Evolutionary conservation across 1,140 invertebrate species (phyloP).

Genomic region (Marisa cornuarietis): DNA sequence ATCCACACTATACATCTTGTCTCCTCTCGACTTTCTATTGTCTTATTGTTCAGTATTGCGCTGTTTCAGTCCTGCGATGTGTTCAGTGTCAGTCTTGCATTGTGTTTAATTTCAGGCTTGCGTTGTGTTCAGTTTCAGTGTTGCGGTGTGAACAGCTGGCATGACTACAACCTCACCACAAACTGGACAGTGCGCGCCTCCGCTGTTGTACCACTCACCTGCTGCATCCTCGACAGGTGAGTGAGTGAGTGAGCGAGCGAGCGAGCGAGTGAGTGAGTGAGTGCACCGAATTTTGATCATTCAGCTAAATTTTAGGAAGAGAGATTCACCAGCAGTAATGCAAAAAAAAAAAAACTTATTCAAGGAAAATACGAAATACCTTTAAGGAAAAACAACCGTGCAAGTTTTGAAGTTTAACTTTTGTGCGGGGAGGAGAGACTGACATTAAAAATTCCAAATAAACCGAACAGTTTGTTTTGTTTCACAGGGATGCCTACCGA

Average conservation of each 20-base stretch:
- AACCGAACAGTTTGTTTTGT: too few species aligned
- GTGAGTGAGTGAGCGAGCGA: neutral
- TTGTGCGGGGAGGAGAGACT: too few species aligned
- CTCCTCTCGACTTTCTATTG: too few species aligned
- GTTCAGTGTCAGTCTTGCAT: neutral
- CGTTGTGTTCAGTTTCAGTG: slow-evolving; percentile 6
- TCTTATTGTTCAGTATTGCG: neutral
- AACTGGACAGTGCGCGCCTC: slow-evolving; percentile 18
- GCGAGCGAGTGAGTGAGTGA: neutral
- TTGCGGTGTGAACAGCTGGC: slow-evolving; percentile 2
- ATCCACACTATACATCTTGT: too few species aligned
- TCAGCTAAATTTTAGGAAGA: neutral
- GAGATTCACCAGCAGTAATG: too few species aligned
- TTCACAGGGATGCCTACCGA: slow-evolving; percentile 1
- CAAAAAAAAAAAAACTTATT: neutral
- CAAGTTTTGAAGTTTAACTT: neutral
- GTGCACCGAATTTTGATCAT: neutral
- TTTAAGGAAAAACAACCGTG: neutral
- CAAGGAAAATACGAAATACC: neutral
- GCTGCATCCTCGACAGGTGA: slow-evolving; percentile 18
- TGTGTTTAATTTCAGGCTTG: neutral
- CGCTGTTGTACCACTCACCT: neutral
- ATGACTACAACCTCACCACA: neutral
- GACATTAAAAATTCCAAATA: neutral
- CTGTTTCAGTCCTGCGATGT: neutral